Evolutionary conservation across 1,140 invertebrate species (phyloP), one percentile per base, ranked within the genome.

Genomic region (Mya arenaria): DNA sequence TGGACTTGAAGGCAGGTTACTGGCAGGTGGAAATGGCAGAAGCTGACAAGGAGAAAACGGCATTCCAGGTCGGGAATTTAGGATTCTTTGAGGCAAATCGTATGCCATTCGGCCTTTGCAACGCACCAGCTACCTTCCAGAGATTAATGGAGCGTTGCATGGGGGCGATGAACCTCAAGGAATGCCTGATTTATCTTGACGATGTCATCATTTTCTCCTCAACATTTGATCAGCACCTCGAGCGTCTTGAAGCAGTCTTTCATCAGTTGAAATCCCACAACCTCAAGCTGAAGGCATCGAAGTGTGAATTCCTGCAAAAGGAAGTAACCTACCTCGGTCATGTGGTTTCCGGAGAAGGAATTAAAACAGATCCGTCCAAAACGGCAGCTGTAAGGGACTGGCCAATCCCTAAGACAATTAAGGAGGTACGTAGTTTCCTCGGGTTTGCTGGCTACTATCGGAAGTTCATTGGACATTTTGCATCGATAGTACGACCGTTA

Each of bases 351-450:
- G 23, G 23, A 23, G n/a, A 62, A 6, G 56, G 72, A 13, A 48
- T 75, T 34, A 15, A 75, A 36, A 75, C 56, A 4, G 58, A 75
- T n/a, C 55, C 72, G 15, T n/a, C 28, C 5, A 52, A 72, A n/a
- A 62, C 30, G n/a, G 30, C 1, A 39, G 36, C 5, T 0, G 4
- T 39, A 4, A 32, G 37, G 37, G 37, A 68, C 3, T 60, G 72
- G 8, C 36, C 32, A 19, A 39, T 63, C 23, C n/a, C 55, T 23
- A 75, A 62, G 19, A 25, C n/a, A 8, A 39, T 62, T n/a, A 75
- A 75, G 23, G 69, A 28, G 19, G 28, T 74, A 23, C 17, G 28
- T 39, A 55, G 10, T 60, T 73, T 73, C 41, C 55, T 37, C 30
- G 41, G 55, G 0, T 36, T 30, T 1, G 28, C 71, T 15, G 34